Evolutionary conservation across 2,797 vertebrate species (phyloP).

Genomic region (Malurus leucopterus): DNA sequence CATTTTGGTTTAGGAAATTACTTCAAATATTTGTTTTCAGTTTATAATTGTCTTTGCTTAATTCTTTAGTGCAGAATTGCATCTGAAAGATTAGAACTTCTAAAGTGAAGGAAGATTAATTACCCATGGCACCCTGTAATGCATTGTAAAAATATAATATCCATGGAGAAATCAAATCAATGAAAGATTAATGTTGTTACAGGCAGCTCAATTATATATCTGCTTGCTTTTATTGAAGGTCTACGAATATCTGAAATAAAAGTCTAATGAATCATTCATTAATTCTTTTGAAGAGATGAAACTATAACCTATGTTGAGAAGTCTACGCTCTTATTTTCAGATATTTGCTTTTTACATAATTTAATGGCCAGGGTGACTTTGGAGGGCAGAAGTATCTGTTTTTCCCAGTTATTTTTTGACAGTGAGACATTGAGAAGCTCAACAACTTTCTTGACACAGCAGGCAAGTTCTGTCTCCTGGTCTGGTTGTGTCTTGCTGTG

Average conservation of each 20-base stretch:
- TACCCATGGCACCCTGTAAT: neutral
- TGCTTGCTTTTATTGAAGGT: neutral
- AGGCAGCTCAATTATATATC: neutral
- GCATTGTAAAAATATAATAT: slow-evolving; percentile 5
- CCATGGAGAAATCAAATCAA: slow-evolving; percentile 27
- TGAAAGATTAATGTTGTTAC: slow-evolving; percentile 40
- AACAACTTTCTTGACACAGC: neutral
- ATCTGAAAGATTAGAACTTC: neutral
- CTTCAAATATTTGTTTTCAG: neutral
- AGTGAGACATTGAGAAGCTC: neutral
- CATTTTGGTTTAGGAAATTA: neutral
- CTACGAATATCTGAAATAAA: slow-evolving; percentile 8
- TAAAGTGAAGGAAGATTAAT: neutral
- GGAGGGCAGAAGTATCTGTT: neutral
- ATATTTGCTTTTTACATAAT: neutral
- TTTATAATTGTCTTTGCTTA: neutral
- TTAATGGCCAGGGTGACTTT: neutral
- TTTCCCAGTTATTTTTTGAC: neutral
- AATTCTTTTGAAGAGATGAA: neutral
- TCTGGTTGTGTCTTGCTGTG: neutral
- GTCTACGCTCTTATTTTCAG: neutral
- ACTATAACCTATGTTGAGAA: neutral
- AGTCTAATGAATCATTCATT: neutral
- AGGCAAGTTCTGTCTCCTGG: neutral
- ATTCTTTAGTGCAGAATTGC: neutral